These are phyloP conservation scores for Peucedramus taeniatus DNA, from an alignment of 2,113 vertebrate species.

Conservation along the genomic window DNA sequence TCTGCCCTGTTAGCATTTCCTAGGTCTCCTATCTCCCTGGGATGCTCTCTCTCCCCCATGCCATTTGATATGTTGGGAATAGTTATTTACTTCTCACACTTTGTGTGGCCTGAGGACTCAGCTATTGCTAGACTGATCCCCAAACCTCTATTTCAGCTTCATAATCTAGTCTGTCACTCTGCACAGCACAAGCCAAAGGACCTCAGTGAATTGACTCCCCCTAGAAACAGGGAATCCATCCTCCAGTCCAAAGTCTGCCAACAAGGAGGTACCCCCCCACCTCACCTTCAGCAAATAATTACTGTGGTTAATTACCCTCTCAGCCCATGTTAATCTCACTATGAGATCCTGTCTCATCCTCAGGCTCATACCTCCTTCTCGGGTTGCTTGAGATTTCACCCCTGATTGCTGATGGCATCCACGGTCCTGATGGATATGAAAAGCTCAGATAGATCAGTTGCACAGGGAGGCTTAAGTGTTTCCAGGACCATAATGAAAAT, in stretches of 20 bases:
- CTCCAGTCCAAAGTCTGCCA: background rate
- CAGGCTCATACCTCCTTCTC: constrained; percentile 29
- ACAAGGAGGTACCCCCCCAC: background rate
- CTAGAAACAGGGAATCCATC: background rate
- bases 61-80: background rate
- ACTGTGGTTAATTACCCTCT: constrained; percentile 19
- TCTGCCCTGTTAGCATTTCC: background rate
- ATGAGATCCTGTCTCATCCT: constrained; percentile 40
- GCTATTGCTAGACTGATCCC: background rate
- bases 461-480: constrained; percentile 52
- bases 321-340: constrained; percentile 27
- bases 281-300: background rate
- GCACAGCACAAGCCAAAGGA: background rate
- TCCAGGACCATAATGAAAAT: constrained; percentile 59
- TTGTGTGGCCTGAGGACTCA: background rate
- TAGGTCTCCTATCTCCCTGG: background rate
- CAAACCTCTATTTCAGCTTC: background rate
- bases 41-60: background rate
- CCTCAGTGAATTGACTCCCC: background rate
- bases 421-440: constrained; percentile 26
- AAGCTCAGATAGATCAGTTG: constrained; percentile 42
- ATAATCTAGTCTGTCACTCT: background rate
- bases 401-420: constrained; percentile 56
- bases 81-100: background rate
- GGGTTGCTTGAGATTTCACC: constrained; percentile 4